Conservation (phyloP, 2,113 vertebrate species). For the Myrmophylax atrothorax region DNA sequence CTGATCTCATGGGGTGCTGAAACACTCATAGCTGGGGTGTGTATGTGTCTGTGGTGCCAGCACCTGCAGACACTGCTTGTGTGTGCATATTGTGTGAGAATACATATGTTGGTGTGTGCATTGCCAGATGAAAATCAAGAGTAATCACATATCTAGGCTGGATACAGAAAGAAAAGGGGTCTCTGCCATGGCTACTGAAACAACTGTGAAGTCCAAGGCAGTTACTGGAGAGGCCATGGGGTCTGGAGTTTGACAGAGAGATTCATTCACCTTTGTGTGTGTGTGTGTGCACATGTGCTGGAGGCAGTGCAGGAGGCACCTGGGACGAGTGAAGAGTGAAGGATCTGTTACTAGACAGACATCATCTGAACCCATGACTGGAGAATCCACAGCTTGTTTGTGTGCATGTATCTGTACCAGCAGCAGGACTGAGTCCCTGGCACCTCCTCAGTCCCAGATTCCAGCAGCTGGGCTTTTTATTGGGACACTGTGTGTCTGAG, state of each 20-base stretch:
- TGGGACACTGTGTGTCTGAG: background rate
- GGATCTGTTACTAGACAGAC: background rate
- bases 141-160: background rate
- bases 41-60: background rate
- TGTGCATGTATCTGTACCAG: background rate
- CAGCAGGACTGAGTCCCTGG: background rate
- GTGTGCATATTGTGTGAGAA: background rate
- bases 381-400: background rate
- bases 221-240: background rate
- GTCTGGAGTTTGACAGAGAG: background rate
- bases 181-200: background rate
- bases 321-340: background rate
- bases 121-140: background rate
- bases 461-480: background rate
- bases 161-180: background rate
- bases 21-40: background rate
- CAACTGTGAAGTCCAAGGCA: background rate
- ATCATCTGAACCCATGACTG: background rate
- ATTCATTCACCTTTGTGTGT: background rate
- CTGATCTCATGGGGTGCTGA: no score
- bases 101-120: background rate
- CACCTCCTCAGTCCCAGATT: background rate
- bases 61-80: background rate
- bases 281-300: background rate
- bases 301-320: background rate